These are phyloP conservation scores for Leptobrachium ailaonicum DNA, from an alignment of 2,113 vertebrate species.

Conservation along the genomic window DNA sequence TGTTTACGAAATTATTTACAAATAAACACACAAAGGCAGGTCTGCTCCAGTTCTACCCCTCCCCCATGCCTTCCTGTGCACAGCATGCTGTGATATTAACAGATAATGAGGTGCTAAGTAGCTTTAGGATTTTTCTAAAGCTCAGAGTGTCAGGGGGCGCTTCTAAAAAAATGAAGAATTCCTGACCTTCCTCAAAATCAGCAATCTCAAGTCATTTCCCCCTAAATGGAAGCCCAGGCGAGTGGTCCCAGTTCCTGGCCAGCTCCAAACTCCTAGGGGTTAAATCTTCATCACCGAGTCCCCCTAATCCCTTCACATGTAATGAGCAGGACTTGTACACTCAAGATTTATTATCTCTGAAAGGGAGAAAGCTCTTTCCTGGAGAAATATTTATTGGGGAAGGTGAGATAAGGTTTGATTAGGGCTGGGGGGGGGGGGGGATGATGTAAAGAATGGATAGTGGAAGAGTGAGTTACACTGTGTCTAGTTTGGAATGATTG, in stretches of 20 bases:
- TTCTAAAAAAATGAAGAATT: background rate
- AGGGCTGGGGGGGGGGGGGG: background rate
- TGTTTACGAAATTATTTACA: background rate
- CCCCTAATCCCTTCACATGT: background rate
- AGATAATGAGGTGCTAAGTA: conserved; percentile 26
- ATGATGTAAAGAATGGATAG: background rate
- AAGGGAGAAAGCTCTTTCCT: background rate
- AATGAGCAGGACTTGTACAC: conserved; percentile 4
- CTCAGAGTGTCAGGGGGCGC: background rate
- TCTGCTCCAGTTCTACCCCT: background rate
- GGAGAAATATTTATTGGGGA: conserved; percentile 9
- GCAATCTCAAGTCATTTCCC: background rate
- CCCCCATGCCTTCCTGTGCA: background rate
- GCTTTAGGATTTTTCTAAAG: background rate
- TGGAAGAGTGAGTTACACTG: too few species aligned
- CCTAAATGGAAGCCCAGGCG: background rate
- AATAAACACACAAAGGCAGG: background rate
- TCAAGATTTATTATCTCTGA: too few species aligned
- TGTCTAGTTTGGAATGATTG: too few species aligned
- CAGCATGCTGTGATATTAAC: background rate
- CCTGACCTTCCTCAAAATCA: background rate
- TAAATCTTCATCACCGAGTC: background rate
- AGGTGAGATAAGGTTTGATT: background rate
- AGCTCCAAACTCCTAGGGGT: background rate
- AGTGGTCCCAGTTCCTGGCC: background rate